Conservation (phyloP, 1,140 invertebrate genomes). For the Dendroctonus valens region DNA sequence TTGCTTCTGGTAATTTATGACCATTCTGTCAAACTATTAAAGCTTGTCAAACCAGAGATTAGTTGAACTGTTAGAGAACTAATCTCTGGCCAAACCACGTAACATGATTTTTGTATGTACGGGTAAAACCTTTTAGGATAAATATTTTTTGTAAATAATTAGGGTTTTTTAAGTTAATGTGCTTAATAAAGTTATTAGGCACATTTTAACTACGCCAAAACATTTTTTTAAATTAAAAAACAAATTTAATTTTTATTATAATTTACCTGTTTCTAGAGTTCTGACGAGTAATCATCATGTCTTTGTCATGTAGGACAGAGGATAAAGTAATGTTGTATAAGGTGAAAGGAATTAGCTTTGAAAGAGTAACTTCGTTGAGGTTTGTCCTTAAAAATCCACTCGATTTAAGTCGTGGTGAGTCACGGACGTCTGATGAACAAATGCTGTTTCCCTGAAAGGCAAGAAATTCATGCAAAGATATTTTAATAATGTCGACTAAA, state of each 20-base stretch:
- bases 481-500: too few relatives aligned
- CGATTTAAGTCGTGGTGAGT: constrained; percentile 33
- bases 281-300: constrained; percentile 28
- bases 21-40: too few relatives aligned
- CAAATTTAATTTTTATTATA: constrained; percentile 4
- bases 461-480: background rate
- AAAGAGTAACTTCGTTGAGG: constrained; percentile 36
- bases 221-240: background rate
- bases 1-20: too few relatives aligned
- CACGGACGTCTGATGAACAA: constrained; percentile 31
- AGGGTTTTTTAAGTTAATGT: too few relatives aligned
- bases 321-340: constrained; percentile 40
- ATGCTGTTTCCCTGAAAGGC: constrained; percentile 38
- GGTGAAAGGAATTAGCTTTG: constrained; percentile 37
- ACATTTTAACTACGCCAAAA: too few relatives aligned
- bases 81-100: too few relatives aligned
- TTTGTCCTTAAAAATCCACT: constrained; percentile 41
- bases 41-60: too few relatives aligned
- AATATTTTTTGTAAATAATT: too few relatives aligned
- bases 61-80: too few relatives aligned
- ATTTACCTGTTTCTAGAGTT: constrained; percentile 38
- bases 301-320: constrained; percentile 37
- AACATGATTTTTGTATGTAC: too few relatives aligned
- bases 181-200: too few relatives aligned
- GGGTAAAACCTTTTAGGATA: too few relatives aligned